Evolutionary conservation across 2,888 invertebrate species (phyloP).

Genomic region (Eristalis arbustorum): DNA sequence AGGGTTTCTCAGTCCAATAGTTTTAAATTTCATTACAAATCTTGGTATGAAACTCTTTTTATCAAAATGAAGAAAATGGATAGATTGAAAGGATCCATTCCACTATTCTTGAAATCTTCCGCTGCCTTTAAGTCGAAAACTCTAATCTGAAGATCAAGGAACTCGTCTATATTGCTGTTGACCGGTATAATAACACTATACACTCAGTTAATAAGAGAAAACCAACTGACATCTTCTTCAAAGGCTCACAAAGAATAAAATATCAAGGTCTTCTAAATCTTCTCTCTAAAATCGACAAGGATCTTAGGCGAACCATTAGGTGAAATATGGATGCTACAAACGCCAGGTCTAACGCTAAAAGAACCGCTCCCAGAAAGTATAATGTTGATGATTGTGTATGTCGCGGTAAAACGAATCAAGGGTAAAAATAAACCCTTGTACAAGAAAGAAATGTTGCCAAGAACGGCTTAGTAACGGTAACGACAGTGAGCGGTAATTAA

Average conservation of each 20-base stretch:
- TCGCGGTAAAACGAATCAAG: neutral
- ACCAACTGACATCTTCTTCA: neutral
- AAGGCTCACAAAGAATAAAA: neutral
- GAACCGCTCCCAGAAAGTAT: neutral
- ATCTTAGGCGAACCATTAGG: neutral
- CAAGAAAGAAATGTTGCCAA: neutral
- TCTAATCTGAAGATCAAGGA: neutral
- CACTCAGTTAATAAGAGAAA: neutral
- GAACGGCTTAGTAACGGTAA: neutral
- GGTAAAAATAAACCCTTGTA: neutral
- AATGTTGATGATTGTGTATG: neutral
- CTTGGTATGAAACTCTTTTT: neutral
- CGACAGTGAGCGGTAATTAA: neutral
- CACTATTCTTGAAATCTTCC: no score
- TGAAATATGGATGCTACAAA: neutral
- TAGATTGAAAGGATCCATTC: no score
- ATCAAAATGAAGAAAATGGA: neutral
- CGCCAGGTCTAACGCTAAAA: neutral
- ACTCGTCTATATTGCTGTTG: neutral
- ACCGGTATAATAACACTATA: constrained; percentile 2
- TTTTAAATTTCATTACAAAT: neutral
- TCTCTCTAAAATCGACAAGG: neutral
- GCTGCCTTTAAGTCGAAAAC: neutral
- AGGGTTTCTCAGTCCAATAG: neutral
- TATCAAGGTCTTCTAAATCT: neutral